Evolutionary conservation across 2,888 invertebrate genomes (phyloP).

Genomic region (Heliconius sara): DNA sequence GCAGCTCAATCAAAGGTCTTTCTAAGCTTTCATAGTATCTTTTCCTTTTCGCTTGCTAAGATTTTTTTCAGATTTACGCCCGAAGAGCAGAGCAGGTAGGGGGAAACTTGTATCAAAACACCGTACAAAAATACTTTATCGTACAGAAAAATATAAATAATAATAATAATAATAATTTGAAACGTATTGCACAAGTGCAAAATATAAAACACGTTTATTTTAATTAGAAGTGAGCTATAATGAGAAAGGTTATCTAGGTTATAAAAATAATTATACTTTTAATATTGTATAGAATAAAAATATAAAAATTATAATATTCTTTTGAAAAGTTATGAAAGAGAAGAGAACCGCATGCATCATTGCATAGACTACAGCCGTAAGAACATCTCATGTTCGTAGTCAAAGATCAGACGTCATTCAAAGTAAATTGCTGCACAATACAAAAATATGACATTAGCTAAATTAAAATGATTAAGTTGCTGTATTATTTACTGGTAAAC

Average conservation of each 20-base stretch:
- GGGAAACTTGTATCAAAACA: too few relatives aligned
- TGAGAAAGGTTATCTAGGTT: neutral
- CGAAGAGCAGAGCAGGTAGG: too few relatives aligned
- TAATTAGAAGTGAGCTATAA: neutral
- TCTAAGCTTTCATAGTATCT: neutral
- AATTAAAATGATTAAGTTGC: neutral
- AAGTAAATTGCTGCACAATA: neutral
- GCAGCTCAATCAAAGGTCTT: neutral
- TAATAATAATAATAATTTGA: neutral
- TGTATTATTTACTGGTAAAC: neutral
- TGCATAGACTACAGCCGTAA: slow-evolving; percentile 2
- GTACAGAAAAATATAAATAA: neutral
- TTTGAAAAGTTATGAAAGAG: slow-evolving; percentile 9
- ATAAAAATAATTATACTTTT: neutral
- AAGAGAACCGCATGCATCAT: slow-evolving; percentile 6
- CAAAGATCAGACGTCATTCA: neutral
- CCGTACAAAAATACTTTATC: too few relatives aligned
- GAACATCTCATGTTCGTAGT: neutral
- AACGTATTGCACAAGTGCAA: neutral
- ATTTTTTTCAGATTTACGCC: neutral
- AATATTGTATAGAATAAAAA: neutral
- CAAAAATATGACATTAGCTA: neutral
- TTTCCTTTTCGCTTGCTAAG: neutral
- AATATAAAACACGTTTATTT: neutral
- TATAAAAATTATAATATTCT: neutral